Base-by-base conservation (phyloP, 2,113 vertebrate genomes). In the Onychorhynchus coronatus region DNA sequence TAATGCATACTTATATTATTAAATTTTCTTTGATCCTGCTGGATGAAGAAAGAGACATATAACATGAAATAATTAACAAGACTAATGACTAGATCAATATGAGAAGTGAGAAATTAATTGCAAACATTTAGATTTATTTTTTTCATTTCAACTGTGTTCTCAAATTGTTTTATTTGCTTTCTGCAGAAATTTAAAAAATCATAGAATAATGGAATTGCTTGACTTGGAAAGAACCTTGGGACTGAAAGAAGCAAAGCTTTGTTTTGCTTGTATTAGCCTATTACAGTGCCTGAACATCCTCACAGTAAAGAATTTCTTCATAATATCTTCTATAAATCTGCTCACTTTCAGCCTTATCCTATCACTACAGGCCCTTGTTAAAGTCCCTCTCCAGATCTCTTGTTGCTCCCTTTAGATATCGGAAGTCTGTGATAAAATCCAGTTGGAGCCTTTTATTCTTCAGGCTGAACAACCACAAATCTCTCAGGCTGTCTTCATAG, bases 11-110 rank as follows among this genome's bases (percentile, higher is more conserved):
- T 93, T 96, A 77, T 71, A 53, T 93, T 81, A 66, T 24, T 72
- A 84, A 56, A 88, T 79, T 97, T 52, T 78, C 58, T 93, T 94
- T 96, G 65, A 89, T 95, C 42, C 31, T 15, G 55, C 12, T 81
- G 58, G 70, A 93, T 63, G 27, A 88, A 81, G 92, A 87, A 73
- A 9, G 20, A 86, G 49, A 44, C 15, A 85, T 27, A 88, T 84
- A 67, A 72, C 92, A 91, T 4, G 46, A n/a, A 93, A 81, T 24
- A 39, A 39, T 50, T 89, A 88, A 90, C 49, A 93, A 92, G 66
- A 83, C 21, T 87, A 79, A 24, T 53, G 28, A 95, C 78, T 66
- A 59, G 31, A 55, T 50, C 14, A 89, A 58, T 19, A 61, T 25
- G 25, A 88, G 17, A 46, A 68, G 37, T 35, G 21, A 87, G 6